Base-by-base conservation (phyloP, 2,113 vertebrate genomes). In the Orthonyx spaldingii region DNA sequence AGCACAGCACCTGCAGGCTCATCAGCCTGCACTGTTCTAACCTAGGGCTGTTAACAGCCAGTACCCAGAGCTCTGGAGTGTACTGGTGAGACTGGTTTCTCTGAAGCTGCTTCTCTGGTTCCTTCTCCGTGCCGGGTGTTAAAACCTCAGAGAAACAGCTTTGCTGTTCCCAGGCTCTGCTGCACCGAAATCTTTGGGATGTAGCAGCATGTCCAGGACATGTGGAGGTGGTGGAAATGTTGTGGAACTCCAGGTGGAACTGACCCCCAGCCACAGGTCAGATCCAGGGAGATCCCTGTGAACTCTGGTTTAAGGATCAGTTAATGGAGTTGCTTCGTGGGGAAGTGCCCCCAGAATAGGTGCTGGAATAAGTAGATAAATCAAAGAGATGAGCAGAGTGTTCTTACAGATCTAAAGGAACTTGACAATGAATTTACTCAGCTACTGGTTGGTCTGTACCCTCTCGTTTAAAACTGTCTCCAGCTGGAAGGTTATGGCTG, bases 161-260 rank as follows among this genome's bases (percentile, higher is more conserved):
- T 33, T 28, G 32, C 24, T 46, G 63, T n/a, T 39, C 19, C 9
- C 56, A 6, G 4, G 71, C 32, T 44, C 33, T 66, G 8, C 44
- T 57, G 13, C 14, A 1, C 37, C 0, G 12, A 4, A 26, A 2
- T 9, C 27, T 72, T 12, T 47, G 42, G 71, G 33, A 2, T 69
- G n/a, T 4, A 16, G 26, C 57, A 6, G 63, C 16, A 2, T 2
- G 41, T 14, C 26, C 61, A n/a, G 50, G 0, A 22, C 10, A 4
- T 1, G 47, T 37, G 75, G 28, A 39, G 57, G 2, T 75, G 46
- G 4, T 61, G 52, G 24, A 22, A 50, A 4, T 64, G 53, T 9
- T 69, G 64, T 59, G 33, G 35, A 28, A 28, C 39, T 41, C 11
- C 35, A 24, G 39, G 16, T 32, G 41, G 69, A 66, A 4, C 39